Base-by-base conservation (phyloP, 2,888 invertebrate species). In the Pantelozetes paolii region DNA sequence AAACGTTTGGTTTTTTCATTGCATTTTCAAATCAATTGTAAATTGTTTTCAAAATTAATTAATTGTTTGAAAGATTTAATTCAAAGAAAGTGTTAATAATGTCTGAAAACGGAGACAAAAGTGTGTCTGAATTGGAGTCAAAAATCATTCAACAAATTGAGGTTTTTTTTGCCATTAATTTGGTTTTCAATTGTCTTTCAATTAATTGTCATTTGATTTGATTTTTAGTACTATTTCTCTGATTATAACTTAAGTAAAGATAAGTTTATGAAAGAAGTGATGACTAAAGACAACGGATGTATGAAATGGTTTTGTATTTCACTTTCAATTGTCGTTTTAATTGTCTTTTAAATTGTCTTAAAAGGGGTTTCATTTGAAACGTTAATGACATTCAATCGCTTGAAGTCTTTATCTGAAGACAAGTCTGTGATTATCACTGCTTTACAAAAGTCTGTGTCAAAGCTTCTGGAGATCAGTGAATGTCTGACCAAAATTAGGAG, bases 201-300 rank as follows among this genome's bases (percentile, higher is more conserved):
- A 32, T 70, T 45, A 69, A 59, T 40, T 28, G 15, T 36, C 8
- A 28, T 62, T 1, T 50, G 30, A 54, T 9, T 40, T 74, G 23
- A 23, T 79, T 84, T 78, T 78, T 80, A 89, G 87, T 89, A 87
- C 80, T 89, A 87, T 80, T 92, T 91, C 85, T 95, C 98, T 71
- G 93, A 99, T 82, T 86, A 90, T 6, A 99, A 99, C 83, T 85
- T 99, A 71, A 89, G 90, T 0, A 87, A 90, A 75, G 98, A 99
- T 82, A 94, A 91, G 83, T 99, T 97, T 82, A 85, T 99, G n/a
- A 87, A 89, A 79, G 91, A 91, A 76, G 90, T 94, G 83, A 87
- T 91, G 0, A 88, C 88, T 78, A 85, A 91, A 77, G 91, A 94
- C 78, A 91, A 94, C 72, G 97, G 85, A 77, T 85, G 85, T 85